A percentile compares a stretch with the other conserved stretches of the same genome.
Conservation (phyloP, 1,140 invertebrate species). For the Rhynchophorus ferrugineus region DNA sequence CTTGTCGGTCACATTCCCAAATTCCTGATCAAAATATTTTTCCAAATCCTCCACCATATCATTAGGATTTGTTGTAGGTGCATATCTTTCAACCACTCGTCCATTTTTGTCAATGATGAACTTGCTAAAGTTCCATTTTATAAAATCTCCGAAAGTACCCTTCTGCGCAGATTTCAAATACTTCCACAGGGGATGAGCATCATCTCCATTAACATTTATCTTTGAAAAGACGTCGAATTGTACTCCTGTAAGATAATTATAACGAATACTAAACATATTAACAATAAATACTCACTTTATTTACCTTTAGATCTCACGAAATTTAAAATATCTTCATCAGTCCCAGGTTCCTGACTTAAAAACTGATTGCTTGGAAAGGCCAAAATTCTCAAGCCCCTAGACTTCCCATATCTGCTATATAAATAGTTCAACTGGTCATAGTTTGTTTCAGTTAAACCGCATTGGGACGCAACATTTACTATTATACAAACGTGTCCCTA, state of each 20-base stretch:
- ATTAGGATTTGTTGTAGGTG: conserved; percentile 64
- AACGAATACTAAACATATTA: background rate
- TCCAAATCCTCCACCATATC: conserved; percentile 57
- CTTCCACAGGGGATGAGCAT: conserved; percentile 78
- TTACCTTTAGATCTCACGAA: conserved; percentile 54
- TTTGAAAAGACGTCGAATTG: conserved; percentile 74
- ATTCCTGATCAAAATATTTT: conserved; percentile 45
- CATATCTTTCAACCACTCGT: conserved; percentile 71
- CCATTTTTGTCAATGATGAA: conserved; percentile 87
- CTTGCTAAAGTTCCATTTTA: conserved; percentile 98
- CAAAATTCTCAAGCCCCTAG: conserved; percentile 61
- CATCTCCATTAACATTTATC: conserved; percentile 81
- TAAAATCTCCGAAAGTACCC: conserved; percentile 62
- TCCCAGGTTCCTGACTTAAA: conserved; percentile 69
- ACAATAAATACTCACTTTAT: background rate
- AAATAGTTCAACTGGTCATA: conserved; percentile 67
- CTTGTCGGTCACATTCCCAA: too few species aligned
- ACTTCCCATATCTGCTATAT: conserved; percentile 60
- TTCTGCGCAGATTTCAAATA: conserved; percentile 76
- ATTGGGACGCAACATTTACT: conserved; percentile 82
- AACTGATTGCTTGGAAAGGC: conserved; percentile 95
- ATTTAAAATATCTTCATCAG: conserved; percentile 60
- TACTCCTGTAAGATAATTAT: conserved; percentile 46
- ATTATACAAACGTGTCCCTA: conserved; percentile 60
- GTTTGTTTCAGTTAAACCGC: conserved; percentile 72